A percentile compares a stretch with the other conserved stretches of the same genome.
phyloP scores from a whole-genome alignment of 92 coral and sea anemone genomes.

The Plumapathes pennacea region DNA sequence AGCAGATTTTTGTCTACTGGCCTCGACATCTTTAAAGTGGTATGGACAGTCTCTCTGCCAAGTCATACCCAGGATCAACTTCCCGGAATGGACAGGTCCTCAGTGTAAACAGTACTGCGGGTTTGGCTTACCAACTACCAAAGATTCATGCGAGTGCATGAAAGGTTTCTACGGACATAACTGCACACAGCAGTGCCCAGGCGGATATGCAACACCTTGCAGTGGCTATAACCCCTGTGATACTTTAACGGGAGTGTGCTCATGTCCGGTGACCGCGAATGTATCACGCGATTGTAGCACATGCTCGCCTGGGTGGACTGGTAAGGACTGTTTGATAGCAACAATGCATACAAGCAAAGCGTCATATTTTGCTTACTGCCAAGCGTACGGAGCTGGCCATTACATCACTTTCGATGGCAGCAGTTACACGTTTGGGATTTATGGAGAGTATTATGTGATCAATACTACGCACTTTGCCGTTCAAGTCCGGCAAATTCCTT shows the following conservation, averaged over 20 bases:
- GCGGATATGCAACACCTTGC: slow-evolving; percentile 74
- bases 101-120: slow-evolving; percentile 58
- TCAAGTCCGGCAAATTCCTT: slow-evolving; percentile 90
- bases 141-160: slow-evolving; percentile 61
- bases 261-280: slow-evolving; percentile 79
- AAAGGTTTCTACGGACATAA: slow-evolving; percentile 79
- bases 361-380: slow-evolving; percentile 59
- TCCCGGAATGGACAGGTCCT: slow-evolving; percentile 76
- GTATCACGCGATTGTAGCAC: slow-evolving; percentile 60
- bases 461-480: slow-evolving; percentile 55
- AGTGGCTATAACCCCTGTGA: slow-evolving; percentile 66
- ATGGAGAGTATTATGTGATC: slow-evolving; percentile 78
- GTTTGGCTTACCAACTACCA: slow-evolving; percentile 55
- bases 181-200: slow-evolving; percentile 83
- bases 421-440: slow-evolving; percentile 72
- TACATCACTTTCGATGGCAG: slow-evolving; percentile 92
- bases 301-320: slow-evolving; percentile 86
- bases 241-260: slow-evolving; percentile 59
- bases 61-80: slow-evolving; percentile 35
- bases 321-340: slow-evolving; percentile 81
- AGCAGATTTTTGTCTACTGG: slow-evolving; percentile 69
- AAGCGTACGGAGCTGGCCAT: slow-evolving; percentile 83
- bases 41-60: slow-evolving; percentile 59
- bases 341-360: slow-evolving; percentile 14
- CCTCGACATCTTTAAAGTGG: slow-evolving; percentile 52